phyloP scores from a whole-genome alignment of 2,797 vertebrate species.

The Megalops cyprinoides region DNA sequence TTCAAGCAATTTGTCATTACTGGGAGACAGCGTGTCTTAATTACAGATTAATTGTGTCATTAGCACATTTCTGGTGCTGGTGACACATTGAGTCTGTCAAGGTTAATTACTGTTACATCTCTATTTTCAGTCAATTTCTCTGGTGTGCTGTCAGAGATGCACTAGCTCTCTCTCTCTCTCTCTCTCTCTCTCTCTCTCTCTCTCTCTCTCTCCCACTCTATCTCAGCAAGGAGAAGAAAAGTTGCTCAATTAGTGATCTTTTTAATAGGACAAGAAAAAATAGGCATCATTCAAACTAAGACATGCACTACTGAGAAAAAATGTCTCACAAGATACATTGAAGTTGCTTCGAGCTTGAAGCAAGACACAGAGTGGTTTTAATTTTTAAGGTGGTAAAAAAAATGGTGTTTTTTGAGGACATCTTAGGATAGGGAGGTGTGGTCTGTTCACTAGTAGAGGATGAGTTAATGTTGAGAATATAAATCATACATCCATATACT shows the following conservation, averaged over 20 bases:
- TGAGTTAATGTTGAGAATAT: no score
- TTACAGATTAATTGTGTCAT: slow-evolving; percentile 93
- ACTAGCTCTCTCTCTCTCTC: slow-evolving; percentile 72
- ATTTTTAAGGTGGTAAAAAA: neutral
- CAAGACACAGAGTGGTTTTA: neutral
- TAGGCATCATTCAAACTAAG: neutral
- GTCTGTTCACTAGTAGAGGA: neutral
- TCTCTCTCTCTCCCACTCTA: neutral
- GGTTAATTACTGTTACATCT: slow-evolving; percentile 96
- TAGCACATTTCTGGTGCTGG: slow-evolving; percentile 88
- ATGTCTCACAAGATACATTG: neutral
- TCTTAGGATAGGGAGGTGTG: neutral
- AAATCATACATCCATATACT: no score
- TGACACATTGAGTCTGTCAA: slow-evolving; percentile 94
- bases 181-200: neutral
- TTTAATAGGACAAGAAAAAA: neutral
- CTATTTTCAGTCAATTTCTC: slow-evolving; percentile 88
- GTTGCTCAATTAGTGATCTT: neutral
- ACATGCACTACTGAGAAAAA: no score
- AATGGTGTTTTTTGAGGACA: neutral
- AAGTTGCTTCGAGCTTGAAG: neutral
- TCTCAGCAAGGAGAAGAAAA: neutral
- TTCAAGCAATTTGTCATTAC: slow-evolving; percentile 64
- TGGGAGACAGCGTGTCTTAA: slow-evolving; percentile 92
- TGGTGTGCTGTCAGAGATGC: slow-evolving; percentile 81